Percentiles rank a stretch among this genome's conserved stretches.
Evolutionary conservation across 2,888 invertebrate species (phyloP).

Genomic region (Oscheius sp.): DNA sequence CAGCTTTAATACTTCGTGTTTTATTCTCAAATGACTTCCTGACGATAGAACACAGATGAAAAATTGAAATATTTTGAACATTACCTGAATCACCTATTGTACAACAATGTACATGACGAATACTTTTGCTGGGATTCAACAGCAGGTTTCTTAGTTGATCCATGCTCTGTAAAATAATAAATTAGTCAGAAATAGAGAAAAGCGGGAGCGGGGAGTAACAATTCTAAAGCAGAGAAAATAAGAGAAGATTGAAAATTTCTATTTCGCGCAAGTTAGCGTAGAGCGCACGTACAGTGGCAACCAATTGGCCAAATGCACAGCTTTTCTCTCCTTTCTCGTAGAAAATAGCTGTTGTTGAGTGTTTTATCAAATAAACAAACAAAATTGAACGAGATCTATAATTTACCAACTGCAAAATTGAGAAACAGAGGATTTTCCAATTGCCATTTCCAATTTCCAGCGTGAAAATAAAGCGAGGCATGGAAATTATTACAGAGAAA

Average conservation of each 20-base stretch:
- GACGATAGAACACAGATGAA: not conserved
- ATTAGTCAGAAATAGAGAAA: not conserved
- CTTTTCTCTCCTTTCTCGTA: too few relatives aligned
- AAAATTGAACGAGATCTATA: too few relatives aligned
- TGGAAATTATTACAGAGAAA: too few relatives aligned
- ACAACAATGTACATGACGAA: constrained; percentile 31
- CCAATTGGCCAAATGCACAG: not conserved
- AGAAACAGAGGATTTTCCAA: too few relatives aligned
- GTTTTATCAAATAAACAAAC: too few relatives aligned
- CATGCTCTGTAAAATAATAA: constrained; percentile 2
- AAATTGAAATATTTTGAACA: not conserved
- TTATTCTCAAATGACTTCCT: constrained; percentile 1
- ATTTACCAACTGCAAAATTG: too few relatives aligned
- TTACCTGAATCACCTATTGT: constrained; percentile 2
- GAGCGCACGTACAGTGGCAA: not conserved
- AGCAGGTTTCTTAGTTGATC: constrained; percentile 7
- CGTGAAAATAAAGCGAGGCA: too few relatives aligned
- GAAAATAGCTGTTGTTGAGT: too few relatives aligned
- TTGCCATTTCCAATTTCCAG: too few relatives aligned
- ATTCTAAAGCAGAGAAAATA: not conserved
- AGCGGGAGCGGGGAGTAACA: not conserved
- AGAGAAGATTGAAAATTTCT: not conserved
- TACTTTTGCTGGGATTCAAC: constrained; percentile 19
- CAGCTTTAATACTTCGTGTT: not conserved
- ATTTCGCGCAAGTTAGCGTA: not conserved